Evolutionary conservation across 1,140 invertebrate genomes (phyloP), one percentile per base, ranked within the genome.

Genomic region (Drosophila albomicans): DNA sequence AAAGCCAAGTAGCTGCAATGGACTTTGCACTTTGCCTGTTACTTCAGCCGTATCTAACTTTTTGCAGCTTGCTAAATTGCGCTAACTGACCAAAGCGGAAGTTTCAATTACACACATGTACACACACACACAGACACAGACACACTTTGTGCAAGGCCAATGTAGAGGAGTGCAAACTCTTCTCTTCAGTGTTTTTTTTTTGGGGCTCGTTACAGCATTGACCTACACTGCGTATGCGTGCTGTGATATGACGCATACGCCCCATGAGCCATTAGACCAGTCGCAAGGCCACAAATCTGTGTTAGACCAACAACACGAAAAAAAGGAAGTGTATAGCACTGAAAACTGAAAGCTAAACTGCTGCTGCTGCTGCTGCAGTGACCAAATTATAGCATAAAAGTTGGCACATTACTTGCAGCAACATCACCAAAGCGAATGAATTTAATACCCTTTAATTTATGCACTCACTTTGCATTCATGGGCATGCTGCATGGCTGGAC

Each of bases 51-150:
- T 90, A 63, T 67, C 80, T 79, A 88, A 85, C 86, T 89, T 89
- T 88, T 84, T 86, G 82, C 82, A 86, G 80, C 78, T 88, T 89
- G 85, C 85, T 88, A 89, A 88, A 88, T 88, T 88, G 85, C 85
- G 85, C 81, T 85, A 88, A 89, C 85, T 88, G 85, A 88, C 85
- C 85, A 88, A 88, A 85, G 81, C 85, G 85, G 85, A 89, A 88
- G 85, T 88, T 88, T 88, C 85, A 88, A 88, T 88, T 88, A 89
- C 84, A 88, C 73, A 79, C 73, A 84, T 63, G 61, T 63, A 65
- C 61, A 63, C 64, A 43, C 35, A 6, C 52, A 58, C 68, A 66
- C 56, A 61, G 65, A 74, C 58, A 48, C 28, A 48, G 43, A 6
- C 20, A 51, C 5, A 25, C 20, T 25, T 41, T 61, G 28, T 57